Base-by-base conservation (phyloP, 2,797 vertebrate genomes). In the Phylloscopus collybita region DNA sequence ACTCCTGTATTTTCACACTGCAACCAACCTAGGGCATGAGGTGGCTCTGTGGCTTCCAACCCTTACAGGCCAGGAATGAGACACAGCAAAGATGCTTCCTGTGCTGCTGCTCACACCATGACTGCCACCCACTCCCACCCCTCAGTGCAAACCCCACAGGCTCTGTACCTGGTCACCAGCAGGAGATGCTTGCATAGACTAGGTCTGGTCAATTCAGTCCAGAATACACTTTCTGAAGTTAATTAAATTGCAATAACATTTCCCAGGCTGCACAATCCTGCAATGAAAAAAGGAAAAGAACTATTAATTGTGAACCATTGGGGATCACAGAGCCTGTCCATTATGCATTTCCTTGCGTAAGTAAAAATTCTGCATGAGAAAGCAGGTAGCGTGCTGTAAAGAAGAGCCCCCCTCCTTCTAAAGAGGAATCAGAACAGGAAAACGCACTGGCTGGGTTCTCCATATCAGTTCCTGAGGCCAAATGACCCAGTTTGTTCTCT, bases 161-260 rank as follows among this genome's bases (percentile, higher is more conserved):
- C 36, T 83, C 86, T 9, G 49, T 95, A 96, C 95, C 95, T 96
- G 2, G 23, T 56, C 76, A 86, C 53, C 80, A 88, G 73, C 69
- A 54, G 80, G 36, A 90, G 76, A 30, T 5, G 40, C 38, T 78
- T 22, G 26, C 75, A 60, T 53, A 62, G 54, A 81, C 86, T 0
- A 49, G 44, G 25, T 30, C 79, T 32, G 79, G 23, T 32, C 74
- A 91, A 54, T 67, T 66, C 87, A 56, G 78, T 86, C 72, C 84
- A 72, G 47, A 86, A 66, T 9, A 40, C 16, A 14, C 61, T 69
- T 69, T 47, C 79, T 82, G 69, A 83, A 74, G 71, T 60, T 78
- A 93, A 60, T 80, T 40, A 86, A 64, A 81, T 10, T 1, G 3
- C 66, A 94, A 0, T 29, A 74, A 53, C 82, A 93, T 96, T 83